Base-by-base conservation (phyloP, 1,140 invertebrate species). In the Macrosteles quadrilineatus region DNA sequence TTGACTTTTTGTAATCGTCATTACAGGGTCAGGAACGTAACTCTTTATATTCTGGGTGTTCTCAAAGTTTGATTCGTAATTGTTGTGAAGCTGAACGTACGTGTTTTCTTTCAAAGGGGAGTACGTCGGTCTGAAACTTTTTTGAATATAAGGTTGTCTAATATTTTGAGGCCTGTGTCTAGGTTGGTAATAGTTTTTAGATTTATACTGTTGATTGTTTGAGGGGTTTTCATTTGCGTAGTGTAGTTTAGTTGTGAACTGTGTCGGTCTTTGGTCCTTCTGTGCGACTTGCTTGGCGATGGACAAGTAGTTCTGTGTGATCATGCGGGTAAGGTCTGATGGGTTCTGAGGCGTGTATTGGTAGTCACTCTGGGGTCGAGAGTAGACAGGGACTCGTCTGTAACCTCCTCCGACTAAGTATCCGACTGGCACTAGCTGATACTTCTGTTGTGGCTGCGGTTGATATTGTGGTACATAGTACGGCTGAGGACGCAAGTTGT, bases 211-310 rank as follows among this genome's bases (percentile, higher is more conserved):
- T 31, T 17, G 30, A 19, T 63, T 53, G 47, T 53, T 14, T 11
- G 47, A 11, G 19, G 11, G 55, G 55, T 59, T 59, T 59, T 59
- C 14, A 59, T 59, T 29, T 59, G 55, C 55, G 27, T 59, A 59
- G n/a, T 59, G 55, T 1, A 66, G 36, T 14, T 66, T 43, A 45
- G 36, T 43, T 19, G 36, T 66, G 29, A 30, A 66, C 80, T 81
- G 4, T 80, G 80, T 43, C 73, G 67, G 40, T 74, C 70, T 57
- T 73, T 31, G 62, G n/a, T 59, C 55, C 27, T 59, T 59, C 2
- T 14, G 1, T 59, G 12, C 11, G 25, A 50, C 53, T 63, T 67
- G 65, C 63, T 72, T 69, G 31, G 69, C 36, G 4, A 74, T 53
- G 23, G 73, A 30, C 21, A 72, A 21, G 64, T 74, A 74, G 29